These are phyloP conservation scores for Bradypus variegatus DNA, from an alignment of 2,797 vertebrate genomes.

Conservation along the genomic window DNA sequence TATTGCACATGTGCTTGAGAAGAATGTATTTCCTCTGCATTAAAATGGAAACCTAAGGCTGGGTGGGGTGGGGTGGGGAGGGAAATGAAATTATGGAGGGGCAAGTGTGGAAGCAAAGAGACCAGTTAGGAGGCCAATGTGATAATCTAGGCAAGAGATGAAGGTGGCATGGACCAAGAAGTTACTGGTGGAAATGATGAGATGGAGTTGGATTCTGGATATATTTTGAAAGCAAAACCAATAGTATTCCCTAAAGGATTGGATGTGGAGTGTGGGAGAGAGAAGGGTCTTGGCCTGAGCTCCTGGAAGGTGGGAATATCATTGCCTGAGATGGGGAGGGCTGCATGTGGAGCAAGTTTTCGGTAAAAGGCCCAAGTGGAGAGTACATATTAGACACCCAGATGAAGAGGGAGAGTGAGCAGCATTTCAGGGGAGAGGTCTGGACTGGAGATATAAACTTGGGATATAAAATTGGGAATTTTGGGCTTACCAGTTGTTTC, in stretches of 20 bases:
- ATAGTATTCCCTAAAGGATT: background rate
- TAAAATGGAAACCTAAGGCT: background rate
- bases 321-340: background rate
- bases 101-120: background rate
- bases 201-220: background rate
- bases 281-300: background rate
- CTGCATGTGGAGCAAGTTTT: background rate
- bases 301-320: background rate
- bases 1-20: background rate
- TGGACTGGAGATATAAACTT: background rate
- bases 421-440: background rate
- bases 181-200: background rate
- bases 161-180: background rate
- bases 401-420: background rate
- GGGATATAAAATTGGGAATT: background rate
- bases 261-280: background rate
- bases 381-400: background rate
- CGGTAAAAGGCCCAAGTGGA: background rate
- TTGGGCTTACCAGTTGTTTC: background rate
- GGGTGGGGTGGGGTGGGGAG: background rate
- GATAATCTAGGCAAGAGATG: background rate
- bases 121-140: background rate
- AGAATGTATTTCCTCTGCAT: background rate
- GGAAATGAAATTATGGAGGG: background rate
- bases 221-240: slow-evolving; percentile 6